A percentile compares a stretch with the other conserved stretches of the same genome.
These are phyloP conservation scores for Stegostoma tigrinum DNA, from an alignment of 2,113 vertebrate species.

Conservation along the genomic window DNA sequence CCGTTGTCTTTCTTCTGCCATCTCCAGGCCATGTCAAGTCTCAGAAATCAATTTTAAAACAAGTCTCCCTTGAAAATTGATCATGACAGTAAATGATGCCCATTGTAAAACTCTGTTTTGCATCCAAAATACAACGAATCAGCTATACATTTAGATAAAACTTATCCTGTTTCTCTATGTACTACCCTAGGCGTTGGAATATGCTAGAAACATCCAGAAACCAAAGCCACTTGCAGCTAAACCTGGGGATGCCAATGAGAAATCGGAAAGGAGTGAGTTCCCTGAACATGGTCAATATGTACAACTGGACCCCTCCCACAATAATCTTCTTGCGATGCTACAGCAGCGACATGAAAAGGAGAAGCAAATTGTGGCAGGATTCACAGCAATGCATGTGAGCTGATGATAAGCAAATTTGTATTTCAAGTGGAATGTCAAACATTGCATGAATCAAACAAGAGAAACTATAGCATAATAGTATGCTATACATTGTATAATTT, in stretches of 20 bases:
- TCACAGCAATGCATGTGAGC: conserved; percentile 57
- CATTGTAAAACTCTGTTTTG: background rate
- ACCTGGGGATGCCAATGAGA: conserved; percentile 39
- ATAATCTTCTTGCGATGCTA: conserved; percentile 60
- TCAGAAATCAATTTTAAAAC: background rate
- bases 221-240: conserved; percentile 51
- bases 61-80: background rate
- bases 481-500: background rate
- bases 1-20: background rate
- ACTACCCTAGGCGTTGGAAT: conserved; percentile 71
- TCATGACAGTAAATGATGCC: background rate
- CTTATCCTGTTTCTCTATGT: background rate
- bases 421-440: background rate
- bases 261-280: conserved; percentile 39
- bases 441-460: background rate
- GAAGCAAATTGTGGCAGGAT: conserved; percentile 66
- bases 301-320: conserved; percentile 48
- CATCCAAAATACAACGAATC: background rate
- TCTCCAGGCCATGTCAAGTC: background rate
- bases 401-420: background rate
- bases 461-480: background rate
- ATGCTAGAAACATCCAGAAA: conserved; percentile 74
- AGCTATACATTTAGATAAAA: background rate
- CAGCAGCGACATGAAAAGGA: conserved; percentile 71
- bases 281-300: conserved; percentile 38